Evolutionary conservation across 1,140 invertebrate species (phyloP).

Genomic region (Drosophila rufa): DNA sequence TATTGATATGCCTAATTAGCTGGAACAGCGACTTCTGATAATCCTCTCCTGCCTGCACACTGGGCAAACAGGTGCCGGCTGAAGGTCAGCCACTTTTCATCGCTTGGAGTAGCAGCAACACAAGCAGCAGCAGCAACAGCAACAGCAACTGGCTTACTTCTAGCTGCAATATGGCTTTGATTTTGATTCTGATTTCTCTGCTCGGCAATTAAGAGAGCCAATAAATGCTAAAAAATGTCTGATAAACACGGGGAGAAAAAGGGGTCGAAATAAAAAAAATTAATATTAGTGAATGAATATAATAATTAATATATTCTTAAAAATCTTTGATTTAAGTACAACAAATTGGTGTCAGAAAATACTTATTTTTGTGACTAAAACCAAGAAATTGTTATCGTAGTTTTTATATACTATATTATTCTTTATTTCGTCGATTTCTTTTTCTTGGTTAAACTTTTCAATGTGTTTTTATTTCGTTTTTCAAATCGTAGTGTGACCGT

Average conservation of each 20-base stretch:
- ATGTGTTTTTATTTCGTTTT: too few species aligned
- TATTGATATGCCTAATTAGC: constrained; percentile 73
- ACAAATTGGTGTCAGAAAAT: too few species aligned
- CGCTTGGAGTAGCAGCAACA: background rate
- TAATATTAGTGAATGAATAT: too few species aligned
- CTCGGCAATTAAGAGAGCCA: constrained; percentile 23
- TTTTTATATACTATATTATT: too few species aligned
- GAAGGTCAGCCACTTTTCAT: constrained; percentile 69
- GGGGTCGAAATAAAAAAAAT: too few species aligned
- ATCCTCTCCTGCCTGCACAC: constrained; percentile 49
- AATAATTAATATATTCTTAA: too few species aligned
- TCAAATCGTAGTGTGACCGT: too few species aligned
- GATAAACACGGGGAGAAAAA: background rate
- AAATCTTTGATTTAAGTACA: too few species aligned
- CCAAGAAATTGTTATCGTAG: too few species aligned
- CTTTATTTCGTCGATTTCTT: too few species aligned
- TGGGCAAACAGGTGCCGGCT: constrained; percentile 67
- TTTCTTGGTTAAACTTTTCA: too few species aligned
- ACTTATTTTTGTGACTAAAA: too few species aligned
- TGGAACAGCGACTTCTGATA: constrained; percentile 46
- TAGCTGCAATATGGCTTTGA: constrained; percentile 24
- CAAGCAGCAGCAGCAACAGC: background rate
- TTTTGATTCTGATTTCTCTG: constrained; percentile 33
- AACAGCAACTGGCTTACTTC: constrained; percentile 9
- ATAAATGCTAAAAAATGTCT: constrained; percentile 22